Conservation (phyloP, 2,888 invertebrate species). For the Eilema depressum region DNA sequence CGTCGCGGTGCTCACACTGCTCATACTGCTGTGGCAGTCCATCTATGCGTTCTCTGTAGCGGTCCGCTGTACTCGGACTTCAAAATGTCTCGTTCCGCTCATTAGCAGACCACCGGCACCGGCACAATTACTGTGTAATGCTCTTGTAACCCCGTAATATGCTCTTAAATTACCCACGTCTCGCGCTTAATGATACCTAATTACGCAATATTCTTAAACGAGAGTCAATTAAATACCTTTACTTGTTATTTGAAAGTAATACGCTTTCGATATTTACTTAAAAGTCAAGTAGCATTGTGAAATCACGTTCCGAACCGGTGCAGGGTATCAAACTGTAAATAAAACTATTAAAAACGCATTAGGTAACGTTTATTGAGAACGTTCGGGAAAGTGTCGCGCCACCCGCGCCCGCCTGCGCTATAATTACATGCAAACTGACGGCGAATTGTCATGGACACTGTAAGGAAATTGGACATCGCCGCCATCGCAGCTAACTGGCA, state of each 20-base stretch:
- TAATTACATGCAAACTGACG: constrained; percentile 19
- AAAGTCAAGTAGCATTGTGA: constrained; percentile 33
- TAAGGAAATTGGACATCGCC: neutral
- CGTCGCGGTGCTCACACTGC: neutral
- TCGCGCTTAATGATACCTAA: constrained; percentile 14
- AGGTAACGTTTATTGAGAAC: constrained; percentile 10
- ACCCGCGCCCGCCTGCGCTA: neutral
- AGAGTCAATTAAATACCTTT: constrained; percentile 36
- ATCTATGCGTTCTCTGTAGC: constrained; percentile 24
- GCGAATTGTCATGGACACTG: constrained; percentile 2
- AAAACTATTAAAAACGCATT: constrained; percentile 24
- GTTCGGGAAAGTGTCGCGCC: constrained; percentile 21
- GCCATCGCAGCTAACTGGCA: neutral
- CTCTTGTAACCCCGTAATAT: constrained; percentile 24
- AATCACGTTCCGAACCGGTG: constrained; percentile 19
- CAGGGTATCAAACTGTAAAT: constrained; percentile 14
- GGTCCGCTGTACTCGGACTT: constrained; percentile 24
- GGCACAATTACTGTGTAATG: constrained; percentile 33
- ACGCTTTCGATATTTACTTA: constrained; percentile 37
- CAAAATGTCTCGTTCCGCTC: constrained; percentile 30
- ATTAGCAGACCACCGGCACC: constrained; percentile 30
- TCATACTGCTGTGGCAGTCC: neutral
- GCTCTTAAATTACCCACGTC: constrained; percentile 21
- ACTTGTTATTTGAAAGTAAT: constrained; percentile 41
- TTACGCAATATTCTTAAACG: constrained; percentile 28